Evolutionary conservation across 2,113 vertebrate genomes (phyloP).

Genomic region (Tichodroma muraria): DNA sequence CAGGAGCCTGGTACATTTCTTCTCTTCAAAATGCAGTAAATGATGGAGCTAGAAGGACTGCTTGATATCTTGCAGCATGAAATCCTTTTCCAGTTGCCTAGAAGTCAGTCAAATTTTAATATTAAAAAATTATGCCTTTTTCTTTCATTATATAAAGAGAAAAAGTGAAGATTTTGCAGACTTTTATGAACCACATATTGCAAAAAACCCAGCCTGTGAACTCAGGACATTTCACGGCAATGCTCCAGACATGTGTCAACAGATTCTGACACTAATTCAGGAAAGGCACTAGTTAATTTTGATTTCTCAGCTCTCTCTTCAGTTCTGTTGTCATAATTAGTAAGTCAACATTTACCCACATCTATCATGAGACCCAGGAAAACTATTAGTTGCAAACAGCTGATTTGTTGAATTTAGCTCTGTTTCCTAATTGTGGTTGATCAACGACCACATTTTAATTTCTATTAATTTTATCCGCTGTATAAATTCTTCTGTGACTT

Average conservation of each 20-base stretch:
- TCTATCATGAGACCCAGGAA: slow-evolving; percentile 48
- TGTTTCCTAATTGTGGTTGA: slow-evolving; percentile 34
- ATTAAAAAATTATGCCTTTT: not conserved
- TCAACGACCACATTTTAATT: slow-evolving; percentile 33
- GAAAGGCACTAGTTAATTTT: slow-evolving; percentile 42
- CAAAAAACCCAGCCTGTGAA: not conserved
- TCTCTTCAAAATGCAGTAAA: not conserved
- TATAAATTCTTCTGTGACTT: slow-evolving; percentile 21
- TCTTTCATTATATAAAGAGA: not conserved
- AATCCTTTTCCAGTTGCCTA: not conserved
- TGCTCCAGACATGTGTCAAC: not conserved
- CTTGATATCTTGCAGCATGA: not conserved
- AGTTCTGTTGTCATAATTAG: slow-evolving; percentile 50
- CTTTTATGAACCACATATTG: not conserved
- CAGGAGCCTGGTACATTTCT: not conserved
- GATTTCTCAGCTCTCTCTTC: slow-evolving; percentile 14
- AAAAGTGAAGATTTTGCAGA: not conserved
- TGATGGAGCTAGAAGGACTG: not conserved
- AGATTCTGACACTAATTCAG: slow-evolving; percentile 17
- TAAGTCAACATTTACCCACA: slow-evolving; percentile 61
- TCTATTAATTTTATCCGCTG: slow-evolving; percentile 16
- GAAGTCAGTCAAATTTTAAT: not conserved
- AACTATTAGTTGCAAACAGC: slow-evolving; percentile 55
- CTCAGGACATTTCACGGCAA: fast-evolving
- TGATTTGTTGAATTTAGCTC: slow-evolving; percentile 53